Evolutionary conservation across 2,888 invertebrate species (phyloP).

Genomic region (Eristalis intricaria): DNA sequence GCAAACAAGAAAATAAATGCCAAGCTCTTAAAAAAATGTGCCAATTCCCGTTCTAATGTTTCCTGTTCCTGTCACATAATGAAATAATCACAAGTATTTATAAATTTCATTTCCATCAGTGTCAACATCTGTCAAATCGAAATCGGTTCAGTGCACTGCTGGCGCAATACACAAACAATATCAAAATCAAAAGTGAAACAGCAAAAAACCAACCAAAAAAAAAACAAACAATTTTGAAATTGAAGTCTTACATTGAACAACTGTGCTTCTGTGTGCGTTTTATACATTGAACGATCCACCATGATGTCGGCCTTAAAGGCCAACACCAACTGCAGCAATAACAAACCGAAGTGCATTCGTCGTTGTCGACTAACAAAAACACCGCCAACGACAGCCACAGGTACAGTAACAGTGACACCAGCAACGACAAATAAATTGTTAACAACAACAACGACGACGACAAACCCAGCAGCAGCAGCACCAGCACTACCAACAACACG

Average conservation of each 20-base stretch:
- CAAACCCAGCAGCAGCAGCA: background rate
- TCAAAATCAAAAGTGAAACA: background rate
- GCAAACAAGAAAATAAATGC: background rate
- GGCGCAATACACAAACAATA: background rate
- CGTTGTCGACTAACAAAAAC: background rate
- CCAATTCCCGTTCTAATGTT: background rate
- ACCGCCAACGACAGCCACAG: background rate
- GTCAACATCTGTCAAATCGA: background rate
- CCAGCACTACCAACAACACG: slow-evolving; percentile 23
- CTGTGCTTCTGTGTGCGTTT: slow-evolving; percentile 33
- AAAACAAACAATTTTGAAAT: background rate
- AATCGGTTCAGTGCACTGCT: background rate
- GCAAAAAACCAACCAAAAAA: background rate
- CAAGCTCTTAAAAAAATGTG: background rate
- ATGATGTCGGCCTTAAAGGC: slow-evolving; percentile 79
- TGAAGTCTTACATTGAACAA: slow-evolving; percentile 26
- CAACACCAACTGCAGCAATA: slow-evolving; percentile 73
- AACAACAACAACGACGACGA: background rate
- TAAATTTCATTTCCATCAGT: background rate
- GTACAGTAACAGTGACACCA: slow-evolving; percentile 1
- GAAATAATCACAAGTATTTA: background rate
- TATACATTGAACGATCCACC: slow-evolving; percentile 60
- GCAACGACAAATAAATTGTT: background rate
- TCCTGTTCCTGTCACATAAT: background rate
- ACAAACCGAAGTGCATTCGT: background rate